phyloP scores from a whole-genome alignment of 2,888 invertebrate species.

The Macroteleia sp. region DNA sequence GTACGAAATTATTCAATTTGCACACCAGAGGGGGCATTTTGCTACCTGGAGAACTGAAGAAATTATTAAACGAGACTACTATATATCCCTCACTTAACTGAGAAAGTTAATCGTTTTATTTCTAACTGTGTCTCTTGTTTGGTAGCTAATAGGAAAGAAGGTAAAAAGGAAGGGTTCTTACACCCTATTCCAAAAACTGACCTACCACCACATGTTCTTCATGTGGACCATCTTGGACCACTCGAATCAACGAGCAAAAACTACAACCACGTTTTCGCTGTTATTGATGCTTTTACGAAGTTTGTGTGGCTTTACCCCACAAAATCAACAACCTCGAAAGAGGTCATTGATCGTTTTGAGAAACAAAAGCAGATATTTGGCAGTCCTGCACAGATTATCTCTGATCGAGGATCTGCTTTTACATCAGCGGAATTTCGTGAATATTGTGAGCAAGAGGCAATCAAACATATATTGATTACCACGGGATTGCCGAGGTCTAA shows the following conservation, averaged over 20 bases:
- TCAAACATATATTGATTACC: not conserved
- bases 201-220: not conserved
- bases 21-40: slow-evolving; percentile 4
- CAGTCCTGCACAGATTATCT: not conserved
- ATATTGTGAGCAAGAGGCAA: not conserved
- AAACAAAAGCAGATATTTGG: not conserved
- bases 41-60: not conserved
- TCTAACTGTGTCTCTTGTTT: slow-evolving; percentile 4
- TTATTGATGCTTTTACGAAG: not conserved
- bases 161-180: not conserved
- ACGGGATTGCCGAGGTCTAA: not conserved
- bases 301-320: not conserved
- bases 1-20: not conserved
- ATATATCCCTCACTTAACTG: not conserved
- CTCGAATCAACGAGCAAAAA: not conserved
- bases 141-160: slow-evolving; percentile 2
- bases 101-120: not conserved
- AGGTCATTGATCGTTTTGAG: not conserved
- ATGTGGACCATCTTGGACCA: slow-evolving; percentile 10
- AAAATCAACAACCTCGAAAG: not conserved
- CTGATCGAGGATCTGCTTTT: slow-evolving; percentile 1
- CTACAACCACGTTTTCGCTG: slow-evolving; percentile 1
- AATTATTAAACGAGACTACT: not conserved
- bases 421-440: not conserved
- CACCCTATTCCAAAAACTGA: not conserved